Conservation (phyloP, 2,888 invertebrate genomes). For the Drosophila anomelani region DNA sequence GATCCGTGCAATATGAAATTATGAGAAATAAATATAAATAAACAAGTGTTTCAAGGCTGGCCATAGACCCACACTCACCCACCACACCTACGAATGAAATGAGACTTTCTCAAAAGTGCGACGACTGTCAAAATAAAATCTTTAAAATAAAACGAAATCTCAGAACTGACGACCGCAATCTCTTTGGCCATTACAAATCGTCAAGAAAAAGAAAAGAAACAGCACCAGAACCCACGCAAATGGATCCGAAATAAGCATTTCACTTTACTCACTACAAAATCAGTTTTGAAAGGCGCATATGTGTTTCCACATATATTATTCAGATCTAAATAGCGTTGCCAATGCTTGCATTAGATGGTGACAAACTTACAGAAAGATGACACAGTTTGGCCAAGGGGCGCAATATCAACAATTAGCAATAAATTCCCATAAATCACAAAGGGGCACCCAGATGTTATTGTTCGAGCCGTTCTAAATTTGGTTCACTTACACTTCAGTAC, state of each 20-base stretch:
- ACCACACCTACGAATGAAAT: slow-evolving; percentile 16
- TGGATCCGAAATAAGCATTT: slow-evolving; percentile 50
- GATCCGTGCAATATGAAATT: slow-evolving; percentile 33
- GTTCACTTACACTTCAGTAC: slow-evolving; percentile 29
- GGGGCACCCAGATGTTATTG: slow-evolving; percentile 33
- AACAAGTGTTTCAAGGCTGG: slow-evolving; percentile 67
- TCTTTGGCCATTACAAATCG: slow-evolving; percentile 47
- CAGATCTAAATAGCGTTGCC: slow-evolving; percentile 23
- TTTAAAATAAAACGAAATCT: slow-evolving; percentile 38
- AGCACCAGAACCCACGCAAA: slow-evolving; percentile 43
- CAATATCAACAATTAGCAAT: slow-evolving; percentile 58
- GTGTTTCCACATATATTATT: slow-evolving; percentile 24
- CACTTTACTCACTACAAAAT: slow-evolving; percentile 28
- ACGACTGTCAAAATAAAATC: slow-evolving; percentile 34
- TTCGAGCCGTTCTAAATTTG: slow-evolving; percentile 41
- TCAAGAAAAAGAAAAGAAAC: slow-evolving; percentile 31
- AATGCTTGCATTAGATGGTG: slow-evolving; percentile 22
- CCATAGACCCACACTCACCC: slow-evolving; percentile 42
- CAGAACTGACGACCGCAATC: slow-evolving; percentile 62
- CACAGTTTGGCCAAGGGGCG: slow-evolving; percentile 36
- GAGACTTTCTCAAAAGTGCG: slow-evolving; percentile 53
- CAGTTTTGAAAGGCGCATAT: slow-evolving; percentile 22
- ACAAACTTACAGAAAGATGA: slow-evolving; percentile 45
- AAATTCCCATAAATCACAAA: slow-evolving; percentile 57
- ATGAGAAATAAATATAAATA: slow-evolving; percentile 40